phyloP scores from a whole-genome alignment of 2,113 vertebrate species.

The Alligator mississippiensis region DNA sequence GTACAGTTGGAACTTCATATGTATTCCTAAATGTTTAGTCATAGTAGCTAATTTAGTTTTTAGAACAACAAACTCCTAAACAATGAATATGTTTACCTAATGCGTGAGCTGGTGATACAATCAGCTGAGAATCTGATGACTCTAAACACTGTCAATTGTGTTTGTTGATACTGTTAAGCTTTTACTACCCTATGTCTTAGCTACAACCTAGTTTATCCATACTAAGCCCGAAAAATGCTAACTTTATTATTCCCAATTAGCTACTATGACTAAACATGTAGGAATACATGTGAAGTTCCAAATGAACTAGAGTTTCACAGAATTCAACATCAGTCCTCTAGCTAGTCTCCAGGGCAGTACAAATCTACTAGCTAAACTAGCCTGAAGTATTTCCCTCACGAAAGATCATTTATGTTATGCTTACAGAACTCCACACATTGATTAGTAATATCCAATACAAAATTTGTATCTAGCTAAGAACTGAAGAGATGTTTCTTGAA shows the following conservation, averaged over 20 bases:
- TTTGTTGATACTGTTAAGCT: background rate
- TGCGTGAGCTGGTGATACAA: constrained; percentile 24
- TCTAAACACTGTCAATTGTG: constrained; percentile 28
- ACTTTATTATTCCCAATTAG: constrained; percentile 31
- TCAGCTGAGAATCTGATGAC: constrained; percentile 55
- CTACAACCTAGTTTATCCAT: constrained; percentile 18
- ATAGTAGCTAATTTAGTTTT: background rate
- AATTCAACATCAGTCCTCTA: background rate
- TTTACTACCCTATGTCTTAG: background rate
- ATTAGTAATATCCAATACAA: background rate
- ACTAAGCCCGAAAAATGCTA: constrained; percentile 20
- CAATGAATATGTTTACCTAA: background rate
- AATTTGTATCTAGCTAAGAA: too few species aligned
- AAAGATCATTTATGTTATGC: background rate
- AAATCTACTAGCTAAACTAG: background rate
- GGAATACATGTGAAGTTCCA: background rate
- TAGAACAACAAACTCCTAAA: constrained; percentile 41
- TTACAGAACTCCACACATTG: background rate
- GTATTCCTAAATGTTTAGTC: too few species aligned
- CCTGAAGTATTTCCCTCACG: background rate
- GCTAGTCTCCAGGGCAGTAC: background rate
- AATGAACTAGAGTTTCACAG: background rate
- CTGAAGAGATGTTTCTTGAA: too few species aligned
- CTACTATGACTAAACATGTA: constrained; percentile 33
- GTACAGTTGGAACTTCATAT: too few species aligned